Evolutionary conservation across 30 jellyfish, hydroid and myxozoan genomes (phyloP), one percentile per base, ranked within the genome.

Genomic region (Pseudorhiza aurosa): DNA sequence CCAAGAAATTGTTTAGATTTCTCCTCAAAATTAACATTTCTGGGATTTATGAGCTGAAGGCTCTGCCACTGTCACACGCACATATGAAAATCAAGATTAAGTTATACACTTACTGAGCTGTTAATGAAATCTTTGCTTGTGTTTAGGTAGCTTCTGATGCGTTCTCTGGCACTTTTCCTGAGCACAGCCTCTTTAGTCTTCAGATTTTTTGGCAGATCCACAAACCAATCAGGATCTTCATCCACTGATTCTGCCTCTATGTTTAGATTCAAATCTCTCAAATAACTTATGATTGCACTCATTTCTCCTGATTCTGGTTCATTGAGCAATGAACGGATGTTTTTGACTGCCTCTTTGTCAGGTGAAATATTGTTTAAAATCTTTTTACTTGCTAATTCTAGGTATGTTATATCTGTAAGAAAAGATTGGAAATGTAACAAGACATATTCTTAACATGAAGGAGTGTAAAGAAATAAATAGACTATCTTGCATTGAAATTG

Each of bases 141-240:
- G 65, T 73, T 58, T 36, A 87, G 65, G 71, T 93, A 93, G 0
- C 96, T 87, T 63, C 99, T 74, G 22, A 93, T 85, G 15, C 99
- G 82, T 17, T 76, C 85, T 58, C 49, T 87, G 24, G 96, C 95
- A 27, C 90, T 78, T 17, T 50, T 87, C 71, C 75, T 81, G 90
- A 93, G 75, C 42, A 65, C 97, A 2, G 67, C 69, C 14, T 85
- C 91, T 60, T 93, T 93, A 8, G 96, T 59, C n/a, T 53, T 82
- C 56, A 68, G 56, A 0, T 47, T 67, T 15, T 51, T 58, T 18
- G 97, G 56, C 24, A 82, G 72, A n/a, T 95, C 99, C 18, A 56
- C 89, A 81, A 93, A 93, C 99, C 99, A 93, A 7, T 93, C 95
- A 2, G 99, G 99, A 47, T 93, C 99, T 0, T 87, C 99, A 9